Base-by-base conservation (phyloP, 2,113 vertebrate genomes). In the Candoia aspera region DNA sequence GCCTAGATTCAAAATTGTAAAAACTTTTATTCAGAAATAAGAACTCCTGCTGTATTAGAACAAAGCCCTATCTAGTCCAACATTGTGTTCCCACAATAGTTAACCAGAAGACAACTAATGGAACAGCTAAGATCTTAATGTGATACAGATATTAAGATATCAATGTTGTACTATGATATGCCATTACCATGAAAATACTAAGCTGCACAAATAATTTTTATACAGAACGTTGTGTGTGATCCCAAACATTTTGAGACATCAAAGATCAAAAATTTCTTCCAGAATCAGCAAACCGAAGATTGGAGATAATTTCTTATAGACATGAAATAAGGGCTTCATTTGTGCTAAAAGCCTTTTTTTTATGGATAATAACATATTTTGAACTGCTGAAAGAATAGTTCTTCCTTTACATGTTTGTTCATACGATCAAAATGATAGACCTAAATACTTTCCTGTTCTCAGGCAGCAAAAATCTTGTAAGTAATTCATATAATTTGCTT, bases 351-450 rank as follows among this genome's bases (percentile, higher is more conserved):
- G 24, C 54, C 58, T 85, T 89, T 55, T 8, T 59, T 93, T 95
- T 42, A 2, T 54, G 59, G 8, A 26, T 91, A 93, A 57, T n/a
- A 86, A 57, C 64, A 93, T 92, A 92, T 92, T 92, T 90, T 4
- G 89, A 88, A 96, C 93, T 55, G n/a, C 6, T 68, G 84, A 42
- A 33, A 92, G 93, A 89, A 17, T 1, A 88, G 92, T 68, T 83
- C 64, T 4, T 49, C 13, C 17, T 55, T 91, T 49, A 59, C 93
- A 90, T 26, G 1, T 12, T 59, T 84, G 86, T 49, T 5, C 6
- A 8, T 49, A 5, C 6, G 49, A 49, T 49, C 49, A 49, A 49
- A 49, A 49, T 60, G 87, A 57, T 91, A 90, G 46, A 42, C 23
- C 29, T 85, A 4, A 90, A 94, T 1, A 26, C 37, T 86, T 64